Base-by-base conservation (phyloP, 53 echinoderm and acorn worm genomes). In the Mesocentrotus franciscanus region DNA sequence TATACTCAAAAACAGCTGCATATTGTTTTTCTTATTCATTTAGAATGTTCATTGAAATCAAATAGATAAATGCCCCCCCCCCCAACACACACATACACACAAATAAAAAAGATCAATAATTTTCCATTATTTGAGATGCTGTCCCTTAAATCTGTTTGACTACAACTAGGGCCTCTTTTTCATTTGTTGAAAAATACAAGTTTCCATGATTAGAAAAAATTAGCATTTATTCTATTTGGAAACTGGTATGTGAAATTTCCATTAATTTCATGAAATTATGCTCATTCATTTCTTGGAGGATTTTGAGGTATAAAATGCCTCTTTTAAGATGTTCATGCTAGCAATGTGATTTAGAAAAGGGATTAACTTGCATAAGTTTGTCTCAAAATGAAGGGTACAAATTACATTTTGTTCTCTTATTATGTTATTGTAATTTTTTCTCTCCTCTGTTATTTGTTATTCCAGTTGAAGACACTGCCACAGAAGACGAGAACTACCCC, bases 341-440 rank as follows among this genome's bases (percentile, higher is more conserved):
- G 1, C 30, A 60, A 15, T 89, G 59, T 89, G 89, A 89, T 89
- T 3, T 87, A 89, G 58, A 89, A 58, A 58, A 89, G 10, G 59
- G 89, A 89, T 89, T 57, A 58, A 89, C 89, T 89, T 89, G 89
- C 89, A 89, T 58, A 58, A 89, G 89, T 89, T 89, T 89, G 57
- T 89, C 89, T 89, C 89, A 89, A 89, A 60, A 89, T 89, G 89
- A 89, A 89, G n/a, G 89, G 89, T 58, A 89, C 89, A 89, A 89
- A 89, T 89, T 89, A 89, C 30, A 58, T 26, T 35, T 78, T 35
- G 36, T 72, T 72, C 72, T 72, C 72, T 72, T 78, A 89, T 89
- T 89, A 27, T 89, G 89, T 57, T 27, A 89, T 89, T 89, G 89
- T 58, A 89, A 56, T 89, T 9, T 89, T 85, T 89, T 89, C 89